phyloP scores from a whole-genome alignment of 2,888 invertebrate species.

The Rhogogaster chlorosoma region DNA sequence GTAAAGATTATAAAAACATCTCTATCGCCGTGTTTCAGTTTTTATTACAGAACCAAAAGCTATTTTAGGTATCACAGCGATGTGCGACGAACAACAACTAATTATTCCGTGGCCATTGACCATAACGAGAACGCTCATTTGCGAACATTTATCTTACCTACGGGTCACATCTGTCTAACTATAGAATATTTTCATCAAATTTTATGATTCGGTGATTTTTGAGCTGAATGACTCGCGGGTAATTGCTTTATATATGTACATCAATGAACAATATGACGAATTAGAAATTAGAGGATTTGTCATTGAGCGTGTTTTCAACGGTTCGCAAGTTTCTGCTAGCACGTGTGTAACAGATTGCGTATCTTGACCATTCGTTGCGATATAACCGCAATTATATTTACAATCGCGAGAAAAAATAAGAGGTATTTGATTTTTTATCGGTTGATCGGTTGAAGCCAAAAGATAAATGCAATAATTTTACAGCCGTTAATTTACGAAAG shows the following conservation, averaged over 20 bases:
- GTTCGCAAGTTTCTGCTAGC: background rate
- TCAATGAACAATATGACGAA: background rate
- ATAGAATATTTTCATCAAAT: background rate
- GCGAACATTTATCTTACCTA: background rate
- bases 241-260: background rate
- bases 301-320: background rate
- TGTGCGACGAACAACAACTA: background rate
- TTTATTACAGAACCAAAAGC: background rate
- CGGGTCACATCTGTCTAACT: background rate
- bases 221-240: background rate
- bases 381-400: conserved; percentile 2
- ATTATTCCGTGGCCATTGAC: conserved; percentile 34
- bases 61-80: background rate
- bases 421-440: conserved; percentile 8
- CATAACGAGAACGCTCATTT: conserved; percentile 19
- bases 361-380: no score
- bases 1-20: conserved; percentile 7
- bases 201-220: background rate
- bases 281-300: background rate
- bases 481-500: conserved; percentile 30
- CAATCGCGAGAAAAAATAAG: background rate
- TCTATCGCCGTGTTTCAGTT: background rate
- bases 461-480: conserved; percentile 39
- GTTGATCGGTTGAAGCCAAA: background rate
- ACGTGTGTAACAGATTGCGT: background rate